Evolutionary conservation across 1,140 invertebrate genomes (phyloP), one percentile per base, ranked within the genome.

Genomic region (Drosophila subobscura): DNA sequence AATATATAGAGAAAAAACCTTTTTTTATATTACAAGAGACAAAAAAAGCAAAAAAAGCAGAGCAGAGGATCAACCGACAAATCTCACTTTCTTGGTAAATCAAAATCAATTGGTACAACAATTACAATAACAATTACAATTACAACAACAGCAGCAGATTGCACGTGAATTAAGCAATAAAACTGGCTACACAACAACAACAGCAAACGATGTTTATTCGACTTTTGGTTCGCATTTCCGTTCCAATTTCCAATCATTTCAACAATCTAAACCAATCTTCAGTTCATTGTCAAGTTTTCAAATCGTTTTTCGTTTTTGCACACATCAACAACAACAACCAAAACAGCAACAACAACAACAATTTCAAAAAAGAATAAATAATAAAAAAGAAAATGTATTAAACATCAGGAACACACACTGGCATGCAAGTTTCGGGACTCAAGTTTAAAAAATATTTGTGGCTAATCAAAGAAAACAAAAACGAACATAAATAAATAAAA

Each of bases 21-120:
- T 67, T 81, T 84, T 86, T 88, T 88, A 88, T 88, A 89, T 89
- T 89, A 89, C 85, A 89, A 89, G 85, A 88, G 78, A 81, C 81
- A 86, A 71, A 60, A 37, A n/a, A 52, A 29, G 47, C 47, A 74
- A 75, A 52, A 42, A 54, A 79, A 67, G 3, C 33, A 37, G 33
- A 37, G 33, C 25, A 27, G 33, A 37, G 10, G 33, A 37, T 37
- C 33, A 37, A 4, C 10, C 33, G 8, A 37, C 33, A 37, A 77
- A 77, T 77, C 72, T 89, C 76, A 77, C 84, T 79, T 83, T 78
- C 71, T 71, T 78, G 81, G 74, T 75, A 81, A 88, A 88, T 3
- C 7, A 29, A 33, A 29, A 46, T 45, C 25, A 68, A 80, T 78
- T 77, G 71, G 55, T 64, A 71, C 44, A 78, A 66, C 20, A 58